phyloP scores from a whole-genome alignment of 2,888 invertebrate species.

The Drosophila merina region DNA sequence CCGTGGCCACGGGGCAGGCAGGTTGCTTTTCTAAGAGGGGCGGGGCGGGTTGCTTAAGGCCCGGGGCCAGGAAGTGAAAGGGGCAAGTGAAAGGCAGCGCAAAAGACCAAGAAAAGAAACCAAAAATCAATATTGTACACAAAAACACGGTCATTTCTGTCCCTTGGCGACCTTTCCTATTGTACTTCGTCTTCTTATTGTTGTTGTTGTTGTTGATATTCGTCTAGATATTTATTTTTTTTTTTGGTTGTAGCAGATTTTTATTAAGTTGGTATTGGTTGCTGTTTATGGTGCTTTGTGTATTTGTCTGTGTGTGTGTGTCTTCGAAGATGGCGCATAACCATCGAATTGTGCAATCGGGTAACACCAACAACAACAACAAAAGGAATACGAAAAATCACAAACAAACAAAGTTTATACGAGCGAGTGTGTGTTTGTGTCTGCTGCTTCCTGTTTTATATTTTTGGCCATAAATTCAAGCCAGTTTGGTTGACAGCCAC shows the following conservation, averaged over 20 bases:
- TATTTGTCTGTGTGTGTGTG: constrained; percentile 10
- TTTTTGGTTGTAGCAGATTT: background rate
- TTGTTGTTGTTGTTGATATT: constrained; percentile 9
- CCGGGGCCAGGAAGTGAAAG: constrained; percentile 4
- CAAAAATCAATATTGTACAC: constrained; percentile 73
- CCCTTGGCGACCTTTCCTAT: constrained; percentile 53
- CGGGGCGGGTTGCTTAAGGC: background rate
- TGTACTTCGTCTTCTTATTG: constrained; percentile 26
- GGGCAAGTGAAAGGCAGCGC: constrained; percentile 49
- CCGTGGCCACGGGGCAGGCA: constrained; percentile 32
- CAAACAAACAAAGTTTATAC: constrained; percentile 57
- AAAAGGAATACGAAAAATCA: constrained; percentile 61
- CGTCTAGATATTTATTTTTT: background rate
- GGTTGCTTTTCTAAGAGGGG: background rate
- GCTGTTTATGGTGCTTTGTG: constrained; percentile 13
- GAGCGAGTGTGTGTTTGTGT: constrained; percentile 24
- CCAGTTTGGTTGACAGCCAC: constrained; percentile 60
- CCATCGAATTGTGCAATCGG: constrained; percentile 68
- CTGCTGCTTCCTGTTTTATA: constrained; percentile 71
- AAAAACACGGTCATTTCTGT: constrained; percentile 58
- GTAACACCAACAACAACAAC: constrained; percentile 17
- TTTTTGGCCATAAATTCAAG: constrained; percentile 75
- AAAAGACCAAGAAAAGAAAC: constrained; percentile 57
- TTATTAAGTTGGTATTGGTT: constrained; percentile 1
- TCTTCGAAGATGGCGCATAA: constrained; percentile 59